These are phyloP conservation scores for Todiramphus chloris DNA, from an alignment of 2,113 vertebrate species.

Conservation along the genomic window DNA sequence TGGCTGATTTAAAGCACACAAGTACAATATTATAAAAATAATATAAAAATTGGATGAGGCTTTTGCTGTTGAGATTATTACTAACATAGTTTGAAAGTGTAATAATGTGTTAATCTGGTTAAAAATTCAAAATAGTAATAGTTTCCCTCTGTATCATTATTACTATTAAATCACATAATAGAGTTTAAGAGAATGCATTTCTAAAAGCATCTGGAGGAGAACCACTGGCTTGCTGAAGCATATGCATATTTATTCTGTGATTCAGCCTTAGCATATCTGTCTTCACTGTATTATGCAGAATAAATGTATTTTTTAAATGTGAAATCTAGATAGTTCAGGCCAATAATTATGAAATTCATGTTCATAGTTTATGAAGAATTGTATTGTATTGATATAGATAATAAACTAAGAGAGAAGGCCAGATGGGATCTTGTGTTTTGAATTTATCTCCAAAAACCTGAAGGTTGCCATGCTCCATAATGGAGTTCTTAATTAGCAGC, in stretches of 20 bases:
- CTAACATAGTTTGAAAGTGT: neutral
- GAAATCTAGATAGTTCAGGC: neutral
- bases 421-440: neutral
- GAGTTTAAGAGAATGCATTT: neutral
- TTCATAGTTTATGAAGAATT: neutral
- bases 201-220: neutral
- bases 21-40: neutral
- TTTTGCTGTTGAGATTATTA: neutral
- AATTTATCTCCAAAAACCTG: neutral
- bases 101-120: neutral
- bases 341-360: neutral
- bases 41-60: neutral
- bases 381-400: neutral
- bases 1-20: neutral
- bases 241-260: neutral
- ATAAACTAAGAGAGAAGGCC: neutral
- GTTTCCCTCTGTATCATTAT: too few relatives aligned
- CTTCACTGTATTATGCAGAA: neutral
- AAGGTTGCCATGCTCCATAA: neutral
- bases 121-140: neutral
- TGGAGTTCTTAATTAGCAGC: neutral
- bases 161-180: neutral
- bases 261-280: neutral
- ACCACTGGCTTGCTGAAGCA: neutral
- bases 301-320: neutral